Conservation (phyloP, 2,888 invertebrate species). For the Anoplius nigerrimus region DNA sequence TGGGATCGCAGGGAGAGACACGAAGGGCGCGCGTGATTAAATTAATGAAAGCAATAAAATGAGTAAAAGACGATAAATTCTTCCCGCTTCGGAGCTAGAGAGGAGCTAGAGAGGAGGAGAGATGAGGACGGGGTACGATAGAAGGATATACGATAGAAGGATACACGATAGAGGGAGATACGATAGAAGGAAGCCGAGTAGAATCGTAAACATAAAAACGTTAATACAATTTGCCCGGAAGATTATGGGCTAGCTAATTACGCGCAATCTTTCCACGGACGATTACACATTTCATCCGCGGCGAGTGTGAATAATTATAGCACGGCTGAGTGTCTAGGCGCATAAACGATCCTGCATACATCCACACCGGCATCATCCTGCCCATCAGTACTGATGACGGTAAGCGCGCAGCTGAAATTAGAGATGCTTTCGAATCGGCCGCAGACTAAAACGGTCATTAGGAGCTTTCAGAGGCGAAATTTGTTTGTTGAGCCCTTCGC, state of each 20-base stretch:
- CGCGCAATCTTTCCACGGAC: constrained; percentile 40
- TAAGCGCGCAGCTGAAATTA: no score
- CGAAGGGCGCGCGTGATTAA: constrained; percentile 38
- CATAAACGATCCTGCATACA: no score
- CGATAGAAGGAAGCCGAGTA: not conserved
- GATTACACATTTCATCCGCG: constrained; percentile 49
- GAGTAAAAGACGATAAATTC: constrained; percentile 23
- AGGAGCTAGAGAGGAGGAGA: constrained; percentile 7
- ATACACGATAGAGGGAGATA: not conserved
- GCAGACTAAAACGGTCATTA: no score
- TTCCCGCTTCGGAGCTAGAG: constrained; percentile 24
- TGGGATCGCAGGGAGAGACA: constrained; percentile 7
- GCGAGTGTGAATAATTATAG: constrained; percentile 56
- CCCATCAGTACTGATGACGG: no score
- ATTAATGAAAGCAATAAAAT: constrained; percentile 13
- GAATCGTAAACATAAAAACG: constrained; percentile 37
- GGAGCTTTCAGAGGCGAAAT: no score
- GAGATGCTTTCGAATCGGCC: no score
- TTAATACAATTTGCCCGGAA: constrained; percentile 55
- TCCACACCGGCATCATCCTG: no score
- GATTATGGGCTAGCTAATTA: constrained; percentile 48
- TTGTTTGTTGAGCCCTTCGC: no score
- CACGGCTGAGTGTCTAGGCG: constrained; percentile 32
- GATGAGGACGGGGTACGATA: not conserved
- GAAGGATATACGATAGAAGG: not conserved